phyloP scores from a whole-genome alignment of 92 coral and sea anemone species.

The Phenganax subtilis region DNA sequence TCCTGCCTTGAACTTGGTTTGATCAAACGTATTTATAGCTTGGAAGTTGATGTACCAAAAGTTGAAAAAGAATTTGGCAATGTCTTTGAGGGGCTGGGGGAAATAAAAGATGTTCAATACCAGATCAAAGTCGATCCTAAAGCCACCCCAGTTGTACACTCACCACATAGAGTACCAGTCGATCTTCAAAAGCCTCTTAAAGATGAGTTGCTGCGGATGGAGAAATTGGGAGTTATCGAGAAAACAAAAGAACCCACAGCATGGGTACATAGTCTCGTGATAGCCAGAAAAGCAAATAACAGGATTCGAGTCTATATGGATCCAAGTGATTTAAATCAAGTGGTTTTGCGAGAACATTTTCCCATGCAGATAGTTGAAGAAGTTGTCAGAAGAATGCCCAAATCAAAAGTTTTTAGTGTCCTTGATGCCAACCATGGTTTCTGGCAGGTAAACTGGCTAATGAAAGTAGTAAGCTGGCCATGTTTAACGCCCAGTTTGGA shows the following conservation, averaged over 20 bases:
- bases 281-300: conserved; percentile 47
- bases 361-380: conserved; percentile 49
- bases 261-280: conserved; percentile 46
- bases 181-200: conserved; percentile 41
- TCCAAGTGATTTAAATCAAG: conserved; percentile 51
- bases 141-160: conserved; percentile 34
- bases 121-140: conserved; percentile 17
- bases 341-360: conserved; percentile 43
- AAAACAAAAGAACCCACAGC: conserved; percentile 29
- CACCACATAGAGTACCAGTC: conserved; percentile 37
- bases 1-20: conserved; percentile 46
- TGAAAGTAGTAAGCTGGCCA: conserved; percentile 48
- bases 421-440: conserved; percentile 52
- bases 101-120: conserved; percentile 29
- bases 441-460: conserved; percentile 41
- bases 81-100: conserved; percentile 41
- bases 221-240: conserved; percentile 42
- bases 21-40: conserved; percentile 39
- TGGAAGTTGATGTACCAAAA: conserved; percentile 1
- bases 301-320: conserved; percentile 44
- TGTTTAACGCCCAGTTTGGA: conserved; percentile 42
- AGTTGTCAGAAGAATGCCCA: conserved; percentile 48
- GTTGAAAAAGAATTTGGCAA: conserved; percentile 26
- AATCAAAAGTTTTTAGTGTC: conserved; percentile 46
- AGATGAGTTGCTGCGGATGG: conserved; percentile 48